phyloP scores from a whole-genome alignment of 2,797 vertebrate species.

The Rhabdomys pumilio region DNA sequence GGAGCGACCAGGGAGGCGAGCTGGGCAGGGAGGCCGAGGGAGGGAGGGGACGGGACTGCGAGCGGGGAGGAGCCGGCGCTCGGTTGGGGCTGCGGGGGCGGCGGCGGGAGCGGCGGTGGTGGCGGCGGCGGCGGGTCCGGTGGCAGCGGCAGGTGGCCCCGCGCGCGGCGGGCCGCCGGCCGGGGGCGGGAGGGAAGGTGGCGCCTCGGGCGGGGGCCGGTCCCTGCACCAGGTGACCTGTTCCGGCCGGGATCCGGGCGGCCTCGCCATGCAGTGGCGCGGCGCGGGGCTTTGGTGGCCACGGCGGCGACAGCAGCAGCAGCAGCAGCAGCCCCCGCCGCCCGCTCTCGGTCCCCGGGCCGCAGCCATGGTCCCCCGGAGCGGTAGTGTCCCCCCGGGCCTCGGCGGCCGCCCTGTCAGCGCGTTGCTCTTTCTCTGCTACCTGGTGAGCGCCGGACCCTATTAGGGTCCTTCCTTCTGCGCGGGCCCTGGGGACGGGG shows the following conservation, averaged over 20 bases:
- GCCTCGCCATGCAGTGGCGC: slow-evolving; percentile 81
- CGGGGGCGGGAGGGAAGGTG: slow-evolving; percentile 81
- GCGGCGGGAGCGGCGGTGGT: slow-evolving; percentile 70
- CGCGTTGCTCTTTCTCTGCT: slow-evolving; percentile 80
- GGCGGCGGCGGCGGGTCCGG: slow-evolving; percentile 80
- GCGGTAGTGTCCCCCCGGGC: slow-evolving; percentile 60
- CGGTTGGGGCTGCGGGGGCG: slow-evolving; percentile 76
- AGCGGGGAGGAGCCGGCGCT: slow-evolving; percentile 82
- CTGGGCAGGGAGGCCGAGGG: neutral
- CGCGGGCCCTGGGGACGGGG: slow-evolving; percentile 55
- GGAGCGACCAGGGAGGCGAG: slow-evolving; percentile 58
- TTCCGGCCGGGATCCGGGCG: slow-evolving; percentile 83
- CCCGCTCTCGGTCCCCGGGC: slow-evolving; percentile 57
- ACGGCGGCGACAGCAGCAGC: slow-evolving; percentile 56
- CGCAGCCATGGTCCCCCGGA: slow-evolving; percentile 77
- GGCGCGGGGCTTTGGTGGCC: slow-evolving; percentile 76
- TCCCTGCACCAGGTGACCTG: slow-evolving; percentile 85
- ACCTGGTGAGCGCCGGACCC: slow-evolving; percentile 86
- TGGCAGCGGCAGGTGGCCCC: slow-evolving; percentile 80
- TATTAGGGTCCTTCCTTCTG: slow-evolving; percentile 52
- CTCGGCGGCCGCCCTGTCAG: slow-evolving; percentile 72
- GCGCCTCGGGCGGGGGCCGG: slow-evolving; percentile 80
- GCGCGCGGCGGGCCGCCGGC: slow-evolving; percentile 65
- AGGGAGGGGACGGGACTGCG: slow-evolving; percentile 45
- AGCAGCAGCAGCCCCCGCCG: slow-evolving; percentile 59